Evolutionary conservation across 2,113 vertebrate genomes (phyloP).

Genomic region (Eurypyga helias): DNA sequence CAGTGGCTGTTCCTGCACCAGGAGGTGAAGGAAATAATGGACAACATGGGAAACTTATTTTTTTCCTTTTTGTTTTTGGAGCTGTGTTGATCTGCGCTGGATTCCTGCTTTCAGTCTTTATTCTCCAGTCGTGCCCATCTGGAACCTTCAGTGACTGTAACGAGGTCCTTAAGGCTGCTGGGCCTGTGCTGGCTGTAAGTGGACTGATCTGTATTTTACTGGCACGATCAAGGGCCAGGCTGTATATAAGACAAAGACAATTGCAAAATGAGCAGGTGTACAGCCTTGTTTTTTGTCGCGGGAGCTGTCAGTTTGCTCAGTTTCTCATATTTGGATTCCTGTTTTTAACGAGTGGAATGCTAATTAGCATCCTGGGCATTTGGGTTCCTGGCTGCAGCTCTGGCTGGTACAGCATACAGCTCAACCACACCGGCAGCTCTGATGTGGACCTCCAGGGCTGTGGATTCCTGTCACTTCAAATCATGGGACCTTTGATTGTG

Average conservation of each 20-base stretch:
- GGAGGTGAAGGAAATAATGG: constrained; percentile 33
- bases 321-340: constrained; percentile 83
- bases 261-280: constrained; percentile 53
- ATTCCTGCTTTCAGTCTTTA: constrained; percentile 78
- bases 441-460: constrained; percentile 63
- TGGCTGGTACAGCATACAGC: constrained; percentile 1
- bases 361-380: constrained; percentile 80
- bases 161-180: constrained; percentile 71
- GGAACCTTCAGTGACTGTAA: constrained; percentile 66
- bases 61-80: constrained; percentile 78
- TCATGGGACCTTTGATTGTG: constrained; percentile 82
- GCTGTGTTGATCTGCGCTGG: constrained; percentile 75
- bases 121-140: constrained; percentile 75
- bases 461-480: constrained; percentile 80
- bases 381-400: constrained; percentile 80
- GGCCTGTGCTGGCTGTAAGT: constrained; percentile 67
- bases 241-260: constrained; percentile 63
- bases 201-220: constrained; percentile 75
- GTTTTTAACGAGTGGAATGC: constrained; percentile 80
- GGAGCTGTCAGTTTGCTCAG: constrained; percentile 80
- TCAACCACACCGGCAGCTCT: constrained; percentile 63
- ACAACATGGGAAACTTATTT: constrained; percentile 69
- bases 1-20: constrained; percentile 33
- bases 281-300: constrained; percentile 72
- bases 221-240: constrained; percentile 75